Base-by-base conservation (phyloP, 1,140 invertebrate species). In the Centruroides sculpturatus region DNA sequence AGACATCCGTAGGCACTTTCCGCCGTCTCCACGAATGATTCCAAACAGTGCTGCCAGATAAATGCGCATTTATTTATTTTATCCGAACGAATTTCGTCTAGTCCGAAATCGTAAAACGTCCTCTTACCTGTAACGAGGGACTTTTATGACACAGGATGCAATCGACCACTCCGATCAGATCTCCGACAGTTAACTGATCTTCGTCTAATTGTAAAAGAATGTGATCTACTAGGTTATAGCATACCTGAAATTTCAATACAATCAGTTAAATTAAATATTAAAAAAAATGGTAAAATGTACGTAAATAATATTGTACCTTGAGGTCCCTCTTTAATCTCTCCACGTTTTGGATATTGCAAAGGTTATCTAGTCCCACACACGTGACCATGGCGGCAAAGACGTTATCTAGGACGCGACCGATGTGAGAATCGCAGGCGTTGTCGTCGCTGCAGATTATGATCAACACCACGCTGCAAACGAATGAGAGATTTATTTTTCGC, bases 1-100 rank as follows among this genome's bases (percentile, higher is more conserved):
- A 92, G 71, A 71, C 87, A 90, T 5, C 86, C 86, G 75, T 85
- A 90, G 50, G 82, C 77, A 35, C 85, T 87, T 66, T 83, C 83
- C 56, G 87, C 79, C 67, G 77, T 80, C 72, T 89, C 85, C 50
- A 82, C 79, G 73, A 85, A 88, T 52, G 79, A 78, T 59, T 89
- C 85, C 62, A 90, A 72, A 68, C 82, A 83, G 69, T 78, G 80
- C 86, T 89, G 23, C 23, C 23, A 23, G 23, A 23, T 23, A 23
- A 23, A 23, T 23, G 23, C 23, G 23, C 23, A 23, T 23, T 23
- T 23, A 23, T 23, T 23, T 23, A 23, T 23, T 23, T n/a, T 23
- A 23, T 2, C 23, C 23, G 23, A 23, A 23, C 23, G 2, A 23
- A 23, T 23, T 23, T 23, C 23, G 23, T 23, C 23, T 23, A 23